A percentile compares a stretch with the other conserved stretches of the same genome.
These are phyloP conservation scores for Brachystomella parvula DNA, from an alignment of 1,140 invertebrate genomes.

Conservation along the genomic window DNA sequence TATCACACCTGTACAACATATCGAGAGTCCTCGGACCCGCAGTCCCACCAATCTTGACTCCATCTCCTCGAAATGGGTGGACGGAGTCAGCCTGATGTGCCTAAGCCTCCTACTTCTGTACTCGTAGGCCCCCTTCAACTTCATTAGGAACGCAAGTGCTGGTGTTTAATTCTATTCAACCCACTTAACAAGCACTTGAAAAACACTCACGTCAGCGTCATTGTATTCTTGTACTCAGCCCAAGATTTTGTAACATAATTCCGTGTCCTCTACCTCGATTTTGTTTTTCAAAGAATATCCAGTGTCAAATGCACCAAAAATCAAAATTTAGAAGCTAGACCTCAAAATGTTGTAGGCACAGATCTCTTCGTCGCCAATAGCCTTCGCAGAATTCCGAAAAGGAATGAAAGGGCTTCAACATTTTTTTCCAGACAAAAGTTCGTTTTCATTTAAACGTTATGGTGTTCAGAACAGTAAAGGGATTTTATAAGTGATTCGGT, in stretches of 20 bases:
- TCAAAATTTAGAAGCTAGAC: not conserved
- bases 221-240: not conserved
- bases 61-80: too few species aligned
- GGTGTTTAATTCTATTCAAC: not conserved
- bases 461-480: too few species aligned
- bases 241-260: constrained; percentile 6
- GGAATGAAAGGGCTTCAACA: not conserved
- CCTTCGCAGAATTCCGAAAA: not conserved
- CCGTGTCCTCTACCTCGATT: not conserved
- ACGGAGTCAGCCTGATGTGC: constrained; percentile 32
- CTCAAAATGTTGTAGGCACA: too few species aligned
- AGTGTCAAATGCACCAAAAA: not conserved
- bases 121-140: constrained; percentile 31
- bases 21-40: too few species aligned
- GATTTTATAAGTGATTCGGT: too few species aligned
- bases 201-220: not conserved
- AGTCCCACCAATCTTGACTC: not conserved
- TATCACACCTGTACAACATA: not conserved
- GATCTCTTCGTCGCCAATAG: too few species aligned
- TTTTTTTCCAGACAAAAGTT: too few species aligned
- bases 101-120: constrained; percentile 17
- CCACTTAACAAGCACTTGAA: not conserved
- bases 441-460: too few species aligned
- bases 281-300: not conserved
- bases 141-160: constrained; percentile 24